Conservation (phyloP, 1,140 invertebrate genomes). For the Calosoma granatense region DNA sequence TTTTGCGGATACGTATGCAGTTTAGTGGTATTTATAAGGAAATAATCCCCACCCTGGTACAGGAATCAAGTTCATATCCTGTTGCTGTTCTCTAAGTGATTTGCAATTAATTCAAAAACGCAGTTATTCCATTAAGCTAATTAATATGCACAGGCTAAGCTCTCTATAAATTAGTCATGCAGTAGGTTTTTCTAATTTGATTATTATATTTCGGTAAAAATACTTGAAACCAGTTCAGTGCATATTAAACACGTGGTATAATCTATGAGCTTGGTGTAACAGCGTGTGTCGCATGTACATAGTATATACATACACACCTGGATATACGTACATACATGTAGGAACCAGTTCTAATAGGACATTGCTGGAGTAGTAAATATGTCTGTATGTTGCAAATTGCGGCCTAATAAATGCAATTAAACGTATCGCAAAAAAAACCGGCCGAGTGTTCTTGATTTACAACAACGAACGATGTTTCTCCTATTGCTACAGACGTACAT, state of each 20-base stretch:
- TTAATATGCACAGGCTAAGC: not conserved
- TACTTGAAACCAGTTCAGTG: not conserved
- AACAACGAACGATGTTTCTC: not conserved
- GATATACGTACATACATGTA: no score
- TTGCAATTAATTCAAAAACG: no score
- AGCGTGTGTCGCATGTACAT: no score
- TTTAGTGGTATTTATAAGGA: no score
- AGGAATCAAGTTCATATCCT: no score
- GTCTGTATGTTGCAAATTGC: not conserved
- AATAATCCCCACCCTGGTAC: no score
- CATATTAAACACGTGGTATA: not conserved
- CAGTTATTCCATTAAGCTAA: not conserved
- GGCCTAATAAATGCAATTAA: not conserved
- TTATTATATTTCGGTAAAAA: conserved; percentile 1
- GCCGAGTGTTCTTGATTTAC: not conserved
- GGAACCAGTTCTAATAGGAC: no score
- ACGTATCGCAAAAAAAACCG: not conserved
- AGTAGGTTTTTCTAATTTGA: not conserved
- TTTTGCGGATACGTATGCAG: no score
- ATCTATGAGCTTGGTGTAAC: not conserved
- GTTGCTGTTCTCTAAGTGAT: no score
- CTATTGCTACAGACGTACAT: not conserved
- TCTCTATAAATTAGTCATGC: not conserved
- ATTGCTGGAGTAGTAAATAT: not conserved
- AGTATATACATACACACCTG: no score